Percentiles rank a stretch among this genome's conserved stretches.
These are phyloP conservation scores for Chrysolina americana DNA, from an alignment of 2,888 invertebrate genomes.

Conservation along the genomic window DNA sequence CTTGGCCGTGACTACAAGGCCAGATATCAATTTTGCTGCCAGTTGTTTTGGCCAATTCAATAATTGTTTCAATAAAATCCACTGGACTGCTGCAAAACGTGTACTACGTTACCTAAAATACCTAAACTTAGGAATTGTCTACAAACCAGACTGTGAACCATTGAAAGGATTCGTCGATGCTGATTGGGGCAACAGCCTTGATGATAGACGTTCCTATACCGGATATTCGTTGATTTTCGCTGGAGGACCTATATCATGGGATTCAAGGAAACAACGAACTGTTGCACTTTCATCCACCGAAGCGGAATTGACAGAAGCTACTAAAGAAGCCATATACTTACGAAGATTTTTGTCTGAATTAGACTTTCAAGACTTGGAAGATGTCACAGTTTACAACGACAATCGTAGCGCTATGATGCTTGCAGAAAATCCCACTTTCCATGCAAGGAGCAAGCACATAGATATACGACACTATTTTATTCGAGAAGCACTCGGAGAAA, in stretches of 20 bases:
- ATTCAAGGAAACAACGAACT: not conserved
- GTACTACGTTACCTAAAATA: no score
- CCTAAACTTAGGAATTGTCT: not conserved
- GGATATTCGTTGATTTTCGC: not conserved
- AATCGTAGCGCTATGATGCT: not conserved
- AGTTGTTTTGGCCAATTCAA: no score
- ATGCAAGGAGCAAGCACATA: slow-evolving; percentile 12
- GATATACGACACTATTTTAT: not conserved
- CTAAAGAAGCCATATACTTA: not conserved
- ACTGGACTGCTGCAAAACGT: no score
- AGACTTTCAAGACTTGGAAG: not conserved
- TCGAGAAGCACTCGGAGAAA: not conserved
- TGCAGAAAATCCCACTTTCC: not conserved
- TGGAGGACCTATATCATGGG: not conserved
- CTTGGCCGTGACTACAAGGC: not conserved
- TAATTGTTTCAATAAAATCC: no score
- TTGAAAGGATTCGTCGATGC: not conserved
- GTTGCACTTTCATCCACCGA: not conserved
- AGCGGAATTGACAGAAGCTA: not conserved
- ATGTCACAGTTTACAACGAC: not conserved
- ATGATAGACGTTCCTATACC: not conserved
- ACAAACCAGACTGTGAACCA: not conserved
- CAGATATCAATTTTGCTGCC: not conserved
- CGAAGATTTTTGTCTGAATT: not conserved
- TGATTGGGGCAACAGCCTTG: not conserved